Percentiles rank a stretch among this genome's conserved stretches.
Conservation (phyloP, 2,888 invertebrate genomes). For the Zelleria hepariella region DNA sequence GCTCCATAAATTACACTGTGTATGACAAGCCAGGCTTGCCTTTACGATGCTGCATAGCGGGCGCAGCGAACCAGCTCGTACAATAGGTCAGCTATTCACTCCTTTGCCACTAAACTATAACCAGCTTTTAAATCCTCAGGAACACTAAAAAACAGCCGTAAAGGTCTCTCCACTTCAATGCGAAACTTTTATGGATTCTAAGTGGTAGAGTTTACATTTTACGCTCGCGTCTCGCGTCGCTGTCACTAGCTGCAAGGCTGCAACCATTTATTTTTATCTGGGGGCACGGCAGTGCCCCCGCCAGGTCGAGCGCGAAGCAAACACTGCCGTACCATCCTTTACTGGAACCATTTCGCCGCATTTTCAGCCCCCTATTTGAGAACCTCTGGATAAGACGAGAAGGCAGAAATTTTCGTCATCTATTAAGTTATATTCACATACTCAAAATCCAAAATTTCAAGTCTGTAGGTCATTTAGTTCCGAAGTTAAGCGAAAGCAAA, state of each 20-base stretch:
- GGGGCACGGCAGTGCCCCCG: no score
- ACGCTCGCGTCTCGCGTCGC: neutral
- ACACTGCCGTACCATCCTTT: no score
- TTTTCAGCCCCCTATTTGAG: no score
- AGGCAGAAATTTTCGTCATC: no score
- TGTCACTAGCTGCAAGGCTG: neutral
- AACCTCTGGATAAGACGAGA: no score
- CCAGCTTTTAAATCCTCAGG: neutral
- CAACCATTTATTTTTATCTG: neutral
- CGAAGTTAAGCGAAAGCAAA: no score
- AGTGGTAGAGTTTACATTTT: neutral
- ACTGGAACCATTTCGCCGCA: no score
- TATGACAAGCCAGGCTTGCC: conserved; percentile 62
- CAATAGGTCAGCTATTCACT: conserved; percentile 2
- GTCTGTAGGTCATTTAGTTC: no score
- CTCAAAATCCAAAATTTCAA: no score
- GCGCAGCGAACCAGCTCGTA: conserved; percentile 14
- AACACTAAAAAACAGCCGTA: neutral
- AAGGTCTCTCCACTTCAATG: neutral
- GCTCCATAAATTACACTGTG: conserved; percentile 58
- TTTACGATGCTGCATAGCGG: conserved; percentile 29
- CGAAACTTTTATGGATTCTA: neutral
- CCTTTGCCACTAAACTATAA: neutral
- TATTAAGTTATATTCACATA: no score
- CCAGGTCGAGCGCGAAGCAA: no score